phyloP scores from a whole-genome alignment of 1,140 invertebrate species.

The Panagrolaimus sp. region DNA sequence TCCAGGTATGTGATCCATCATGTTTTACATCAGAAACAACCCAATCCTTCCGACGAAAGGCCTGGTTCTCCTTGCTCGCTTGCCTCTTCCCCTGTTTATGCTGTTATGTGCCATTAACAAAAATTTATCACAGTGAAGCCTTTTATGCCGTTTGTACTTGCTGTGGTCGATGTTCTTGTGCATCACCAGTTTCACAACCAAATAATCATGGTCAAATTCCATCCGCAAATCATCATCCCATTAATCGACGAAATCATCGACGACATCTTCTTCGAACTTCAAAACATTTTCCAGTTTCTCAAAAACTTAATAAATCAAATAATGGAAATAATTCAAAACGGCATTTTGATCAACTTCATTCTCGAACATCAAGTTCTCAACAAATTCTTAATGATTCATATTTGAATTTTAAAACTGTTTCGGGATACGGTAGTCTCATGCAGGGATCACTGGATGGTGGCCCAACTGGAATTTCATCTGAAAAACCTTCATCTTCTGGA shows the following conservation, averaged over 20 bases:
- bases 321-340: background rate
- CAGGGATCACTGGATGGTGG: too few relatives aligned
- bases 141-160: background rate
- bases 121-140: background rate
- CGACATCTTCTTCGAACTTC: background rate
- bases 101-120: constrained; percentile 24
- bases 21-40: constrained; percentile 1
- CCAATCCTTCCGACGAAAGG: background rate
- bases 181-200: background rate
- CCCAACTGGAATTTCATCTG: too few relatives aligned
- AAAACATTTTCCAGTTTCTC: background rate
- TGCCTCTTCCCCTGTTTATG: constrained; percentile 19
- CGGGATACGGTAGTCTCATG: too few relatives aligned
- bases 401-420: too few relatives aligned
- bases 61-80: background rate
- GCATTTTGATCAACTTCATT: background rate
- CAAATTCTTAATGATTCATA: background rate
- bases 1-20: constrained; percentile 5
- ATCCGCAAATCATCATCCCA: background rate
- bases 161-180: background rate
- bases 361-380: background rate
- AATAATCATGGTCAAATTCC: background rate
- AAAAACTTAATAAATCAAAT: background rate
- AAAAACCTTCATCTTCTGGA: too few relatives aligned
- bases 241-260: background rate